Evolutionary conservation across 2,797 vertebrate species (phyloP), one percentile per base, ranked within the genome.

Genomic region (Taenioides sp.): DNA sequence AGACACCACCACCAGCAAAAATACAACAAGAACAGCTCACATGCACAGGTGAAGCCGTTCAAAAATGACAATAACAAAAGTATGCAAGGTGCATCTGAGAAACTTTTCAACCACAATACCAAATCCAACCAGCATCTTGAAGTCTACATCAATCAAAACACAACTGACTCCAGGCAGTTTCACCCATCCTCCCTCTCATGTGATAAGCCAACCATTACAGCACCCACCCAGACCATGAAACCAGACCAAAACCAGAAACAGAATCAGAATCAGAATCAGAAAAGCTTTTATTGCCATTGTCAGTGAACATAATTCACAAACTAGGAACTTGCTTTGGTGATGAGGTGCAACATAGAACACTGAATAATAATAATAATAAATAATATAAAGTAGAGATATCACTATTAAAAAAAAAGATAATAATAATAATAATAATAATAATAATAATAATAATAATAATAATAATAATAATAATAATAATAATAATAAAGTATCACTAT

Each of bases 41-140:
- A 64, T 70, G 68, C 77, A 69, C 72, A 83, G 62, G 54, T 79
- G 23, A 59, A 57, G 67, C 69, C 1, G 20, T 70, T 68, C 20
- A 54, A 52, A 64, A 74, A 78, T 60, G 43, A 47, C 20, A 79
- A 69, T 28, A 25, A 57, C 12, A 59, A 0, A 54, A 58, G 69
- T 63, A 61, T 40, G 78, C 37, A 81, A 59, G 70, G 62, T 70
- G 61, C 34, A 68, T 59, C 52, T 47, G 20, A 47, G 22, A 57
- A 65, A 27, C 17, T 75, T 62, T 43, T 70, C 74, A 70, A 61
- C 52, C 65, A 58, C 31, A 22, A 72, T 49, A 60, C 0, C 4
- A 0, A 20, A 50, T 27, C 12, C 28, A 68, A 81, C 34, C 55
- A 71, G 49, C 62, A 31, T 67, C 54, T 43, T 65, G 55, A 37